Evolutionary conservation across 2,888 invertebrate species (phyloP), one percentile per base, ranked within the genome.

Genomic region (Aporophyla nigra): DNA sequence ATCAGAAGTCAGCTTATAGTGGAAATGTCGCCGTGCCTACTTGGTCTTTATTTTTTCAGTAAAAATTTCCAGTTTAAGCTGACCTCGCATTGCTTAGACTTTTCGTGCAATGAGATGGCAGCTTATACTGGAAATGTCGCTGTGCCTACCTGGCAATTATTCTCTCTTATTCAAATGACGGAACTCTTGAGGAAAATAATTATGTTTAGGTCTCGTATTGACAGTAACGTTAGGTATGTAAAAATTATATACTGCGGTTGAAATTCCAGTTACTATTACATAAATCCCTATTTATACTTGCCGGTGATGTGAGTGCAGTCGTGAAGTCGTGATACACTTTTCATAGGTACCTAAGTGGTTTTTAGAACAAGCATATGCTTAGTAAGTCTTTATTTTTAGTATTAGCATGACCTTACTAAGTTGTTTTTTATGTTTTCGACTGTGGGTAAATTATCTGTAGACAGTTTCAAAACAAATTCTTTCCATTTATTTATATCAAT

Each of bases 221-320:
- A 67, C 62, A 78, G n/a, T 49, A 53, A 61, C 10, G n/a, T 63
- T 27, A 56, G n/a, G 27, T 56, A 46, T 58, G 21, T 54, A 67
- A n/a, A 40, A n/a, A 16, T 70, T 54, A 24, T 49, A 59, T 21
- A 53, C 33, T 74, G 85, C 59, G 83, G 85, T 85, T 69, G 12
- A 43, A 65, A 66, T 83, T 83, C 82, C 69, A 74, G 73, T 85
- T 21, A 85, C 9, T 69, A 72, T 70, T 66, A 70, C 58, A 58
- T 82, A 77, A 59, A 63, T 49, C 5, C 16, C 49, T 84, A 76
- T 83, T 76, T 70, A 85, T 66, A 77, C 54, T 59, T 19, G 24
- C 16, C 9, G 12, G 53, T 76, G 54, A 62, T 49, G 54, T 27
- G 27, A 67, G 53, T 77, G 62, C 24, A 49, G 27, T n/a, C 21